These are phyloP conservation scores for Plecotus auritus DNA, from an alignment of 2,113 vertebrate genomes.

Conservation along the genomic window DNA sequence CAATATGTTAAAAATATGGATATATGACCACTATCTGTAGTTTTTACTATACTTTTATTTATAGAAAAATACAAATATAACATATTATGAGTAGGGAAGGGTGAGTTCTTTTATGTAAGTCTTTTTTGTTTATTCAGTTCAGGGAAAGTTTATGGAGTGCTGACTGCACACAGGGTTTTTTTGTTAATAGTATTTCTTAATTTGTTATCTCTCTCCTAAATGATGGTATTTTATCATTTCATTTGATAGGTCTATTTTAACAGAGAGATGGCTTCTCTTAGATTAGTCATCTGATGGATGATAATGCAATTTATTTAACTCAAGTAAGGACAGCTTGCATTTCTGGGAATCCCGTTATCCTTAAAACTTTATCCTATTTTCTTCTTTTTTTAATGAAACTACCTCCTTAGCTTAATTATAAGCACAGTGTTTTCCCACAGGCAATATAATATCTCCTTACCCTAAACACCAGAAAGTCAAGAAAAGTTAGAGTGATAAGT, in stretches of 20 bases:
- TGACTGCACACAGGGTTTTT: neutral
- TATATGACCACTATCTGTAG: neutral
- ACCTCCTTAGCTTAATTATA: constrained; percentile 62
- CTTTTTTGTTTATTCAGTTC: neutral
- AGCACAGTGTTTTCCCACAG: constrained; percentile 60
- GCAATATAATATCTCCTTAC: constrained; percentile 71
- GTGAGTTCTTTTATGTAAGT: neutral
- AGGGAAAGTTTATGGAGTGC: neutral
- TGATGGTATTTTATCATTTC: constrained; percentile 53
- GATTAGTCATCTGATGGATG: constrained; percentile 41
- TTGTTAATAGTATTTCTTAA: constrained; percentile 27
- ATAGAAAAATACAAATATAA: neutral
- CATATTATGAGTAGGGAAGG: neutral
- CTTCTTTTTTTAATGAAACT: constrained; percentile 65
- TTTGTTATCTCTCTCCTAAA: constrained; percentile 18
- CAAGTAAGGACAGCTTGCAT: neutral
- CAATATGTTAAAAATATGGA: neutral
- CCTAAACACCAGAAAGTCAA: constrained; percentile 66
- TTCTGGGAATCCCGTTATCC: constrained; percentile 55
- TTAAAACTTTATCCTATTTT: constrained; percentile 50
- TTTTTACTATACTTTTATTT: neutral
- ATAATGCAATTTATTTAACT: constrained; percentile 54
- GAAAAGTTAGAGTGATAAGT: constrained; percentile 66
- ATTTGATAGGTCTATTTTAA: constrained; percentile 29
- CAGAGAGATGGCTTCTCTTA: constrained; percentile 18